Percentiles rank a stretch among this genome's conserved stretches.
These are phyloP conservation scores for Rosalia funebris DNA, from an alignment of 2,888 invertebrate genomes.

Conservation along the genomic window DNA sequence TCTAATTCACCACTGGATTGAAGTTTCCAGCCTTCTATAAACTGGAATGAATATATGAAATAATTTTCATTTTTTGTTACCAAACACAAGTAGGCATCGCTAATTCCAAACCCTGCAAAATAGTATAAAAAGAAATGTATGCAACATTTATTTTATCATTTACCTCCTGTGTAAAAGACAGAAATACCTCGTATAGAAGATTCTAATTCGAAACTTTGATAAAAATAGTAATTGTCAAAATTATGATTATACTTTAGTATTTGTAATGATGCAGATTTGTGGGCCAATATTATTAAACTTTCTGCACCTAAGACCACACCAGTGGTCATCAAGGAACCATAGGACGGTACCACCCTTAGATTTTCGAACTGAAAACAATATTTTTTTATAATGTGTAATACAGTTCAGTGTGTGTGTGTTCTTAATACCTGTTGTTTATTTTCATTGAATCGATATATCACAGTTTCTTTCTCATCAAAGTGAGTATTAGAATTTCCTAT, in stretches of 20 bases:
- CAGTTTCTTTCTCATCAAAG: constrained; percentile 37
- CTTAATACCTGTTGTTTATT: constrained; percentile 46
- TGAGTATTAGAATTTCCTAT: constrained; percentile 33
- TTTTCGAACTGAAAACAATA: constrained; percentile 53
- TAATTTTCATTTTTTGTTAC: constrained; percentile 54
- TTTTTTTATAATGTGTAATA: too few relatives aligned
- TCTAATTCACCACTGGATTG: constrained; percentile 55
- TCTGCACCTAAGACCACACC: constrained; percentile 54
- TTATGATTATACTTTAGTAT: constrained; percentile 56
- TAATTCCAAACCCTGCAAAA: constrained; percentile 54
- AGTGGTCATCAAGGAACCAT: constrained; percentile 53
- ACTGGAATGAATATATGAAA: constrained; percentile 57
- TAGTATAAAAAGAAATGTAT: constrained; percentile 10
- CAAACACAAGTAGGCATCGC: constrained; percentile 57
- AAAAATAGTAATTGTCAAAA: constrained; percentile 57
- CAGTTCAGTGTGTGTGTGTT: too few relatives aligned
- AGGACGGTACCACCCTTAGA: constrained; percentile 52
- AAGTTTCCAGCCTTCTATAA: constrained; percentile 58
- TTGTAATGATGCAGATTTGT: constrained; percentile 52
- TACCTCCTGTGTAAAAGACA: constrained; percentile 58
- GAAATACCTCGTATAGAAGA: constrained; percentile 53
- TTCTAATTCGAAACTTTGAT: constrained; percentile 55
- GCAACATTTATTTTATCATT: too few relatives aligned
- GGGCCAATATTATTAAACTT: constrained; percentile 56
- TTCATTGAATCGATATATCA: constrained; percentile 53